Evolutionary conservation across 2,113 vertebrate genomes (phyloP).

Genomic region (Rutilus rutilus): DNA sequence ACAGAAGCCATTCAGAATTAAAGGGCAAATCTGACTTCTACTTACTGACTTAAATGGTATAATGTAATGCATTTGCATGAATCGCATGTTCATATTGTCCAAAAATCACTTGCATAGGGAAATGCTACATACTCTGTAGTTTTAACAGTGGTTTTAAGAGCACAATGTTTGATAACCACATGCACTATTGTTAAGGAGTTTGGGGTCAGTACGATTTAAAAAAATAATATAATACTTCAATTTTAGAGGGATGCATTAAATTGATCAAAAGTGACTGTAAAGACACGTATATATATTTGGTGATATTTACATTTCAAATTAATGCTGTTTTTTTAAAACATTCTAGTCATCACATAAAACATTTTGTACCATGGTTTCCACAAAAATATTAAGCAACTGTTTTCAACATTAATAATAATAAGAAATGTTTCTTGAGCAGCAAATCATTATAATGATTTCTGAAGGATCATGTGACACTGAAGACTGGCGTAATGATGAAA

Average conservation of each 20-base stretch:
- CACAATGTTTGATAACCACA: neutral
- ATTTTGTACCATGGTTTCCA: too few species aligned
- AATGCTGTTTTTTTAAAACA: neutral
- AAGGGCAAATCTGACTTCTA: neutral
- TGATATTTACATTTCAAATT: neutral
- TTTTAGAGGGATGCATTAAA: neutral
- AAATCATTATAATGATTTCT: neutral
- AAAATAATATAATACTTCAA: neutral
- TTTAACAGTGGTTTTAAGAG: neutral
- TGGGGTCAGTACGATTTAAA: neutral
- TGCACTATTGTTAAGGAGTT: neutral
- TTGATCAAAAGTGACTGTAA: neutral
- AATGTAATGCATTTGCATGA: constrained; percentile 10
- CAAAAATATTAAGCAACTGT: too few species aligned
- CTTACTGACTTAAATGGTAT: neutral
- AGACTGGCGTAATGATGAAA: neutral
- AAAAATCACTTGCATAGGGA: neutral
- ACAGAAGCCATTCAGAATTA: neutral
- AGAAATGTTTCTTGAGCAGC: neutral
- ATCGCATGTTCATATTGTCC: neutral
- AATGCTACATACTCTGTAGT: neutral
- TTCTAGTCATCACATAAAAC: neutral
- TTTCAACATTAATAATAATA: too few species aligned
- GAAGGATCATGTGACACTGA: neutral
- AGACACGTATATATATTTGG: too few species aligned